Percentiles rank a stretch among this genome's conserved stretches.
Conservation (phyloP, 2,888 invertebrate species). For the Caenorhabditis sp. region DNA sequence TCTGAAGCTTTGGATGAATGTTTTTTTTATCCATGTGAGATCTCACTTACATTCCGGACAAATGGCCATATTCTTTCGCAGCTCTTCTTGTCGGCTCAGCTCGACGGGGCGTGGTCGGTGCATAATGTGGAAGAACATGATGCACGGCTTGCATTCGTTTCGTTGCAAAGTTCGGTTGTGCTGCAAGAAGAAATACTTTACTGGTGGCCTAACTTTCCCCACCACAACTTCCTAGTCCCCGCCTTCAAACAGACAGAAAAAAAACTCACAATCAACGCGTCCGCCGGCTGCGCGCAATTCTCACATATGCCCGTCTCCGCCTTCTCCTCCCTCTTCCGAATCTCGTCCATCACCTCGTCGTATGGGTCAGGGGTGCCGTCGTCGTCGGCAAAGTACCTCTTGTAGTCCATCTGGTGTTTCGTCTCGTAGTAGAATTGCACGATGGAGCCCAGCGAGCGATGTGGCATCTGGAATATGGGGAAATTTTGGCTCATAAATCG, state of each 20-base stretch:
- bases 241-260: too few species aligned
- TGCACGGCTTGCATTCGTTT: conserved; percentile 53
- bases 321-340: conserved; percentile 2
- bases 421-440: conserved; percentile 71
- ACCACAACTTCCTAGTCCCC: too few species aligned
- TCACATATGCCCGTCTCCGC: conserved; percentile 47
- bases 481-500: not conserved
- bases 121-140: conserved; percentile 50
- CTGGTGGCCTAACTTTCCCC: too few species aligned
- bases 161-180: too few species aligned
- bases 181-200: too few species aligned
- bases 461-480: conserved; percentile 61
- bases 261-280: conserved; percentile 21
- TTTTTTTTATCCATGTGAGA: too few species aligned
- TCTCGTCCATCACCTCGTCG: not conserved
- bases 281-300: conserved; percentile 45
- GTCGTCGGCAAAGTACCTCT: conserved; percentile 15
- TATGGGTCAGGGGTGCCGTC: conserved; percentile 8
- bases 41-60: not conserved
- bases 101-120: conserved; percentile 35
- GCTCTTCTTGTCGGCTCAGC: not conserved
- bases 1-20: too few species aligned
- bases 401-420: conserved; percentile 67
- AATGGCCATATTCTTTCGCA: not conserved
- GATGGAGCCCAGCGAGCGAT: conserved; percentile 68